These are phyloP conservation scores for Eupithecia subfuscata DNA, from an alignment of 2,888 invertebrate species.

Conservation along the genomic window DNA sequence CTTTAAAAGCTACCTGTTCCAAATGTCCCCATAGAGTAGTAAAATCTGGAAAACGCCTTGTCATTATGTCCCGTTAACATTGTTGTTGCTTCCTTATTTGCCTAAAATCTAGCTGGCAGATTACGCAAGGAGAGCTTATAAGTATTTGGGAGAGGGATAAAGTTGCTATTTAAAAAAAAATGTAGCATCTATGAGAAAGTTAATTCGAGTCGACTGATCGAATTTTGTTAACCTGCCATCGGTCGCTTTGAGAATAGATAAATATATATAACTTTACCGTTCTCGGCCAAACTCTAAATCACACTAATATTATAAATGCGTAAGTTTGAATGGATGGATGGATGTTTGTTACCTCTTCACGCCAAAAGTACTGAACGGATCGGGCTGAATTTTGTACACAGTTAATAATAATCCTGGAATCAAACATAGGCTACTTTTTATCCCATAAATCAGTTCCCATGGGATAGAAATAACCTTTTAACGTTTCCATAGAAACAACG, in stretches of 20 bases:
- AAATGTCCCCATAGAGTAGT: constrained; percentile 27
- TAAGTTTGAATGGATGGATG: too few species aligned
- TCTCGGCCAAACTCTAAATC: too few species aligned
- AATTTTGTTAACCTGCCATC: neutral
- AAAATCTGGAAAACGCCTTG: constrained; percentile 18
- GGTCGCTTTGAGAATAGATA: neutral
- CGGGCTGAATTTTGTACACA: too few species aligned
- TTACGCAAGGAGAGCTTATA: neutral
- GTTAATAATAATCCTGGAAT: too few species aligned
- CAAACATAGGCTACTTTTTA: too few species aligned
- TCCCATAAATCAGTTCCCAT: too few species aligned
- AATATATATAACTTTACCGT: too few species aligned
- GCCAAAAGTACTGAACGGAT: too few species aligned
- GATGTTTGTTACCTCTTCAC: too few species aligned
- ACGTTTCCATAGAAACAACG: too few species aligned
- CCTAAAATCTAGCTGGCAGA: neutral
- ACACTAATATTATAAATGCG: too few species aligned
- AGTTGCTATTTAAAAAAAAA: neutral
- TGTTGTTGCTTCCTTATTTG: constrained; percentile 13
- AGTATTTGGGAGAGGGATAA: neutral
- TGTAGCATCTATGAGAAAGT: neutral
- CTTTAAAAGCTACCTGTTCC: constrained; percentile 27
- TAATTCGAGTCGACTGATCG: neutral
- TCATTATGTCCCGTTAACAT: constrained; percentile 8
- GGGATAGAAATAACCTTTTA: too few species aligned